Percentiles rank a stretch among this genome's conserved stretches.
These are phyloP conservation scores for Ptilodon capucinus DNA, from an alignment of 2,888 invertebrate species.

Conservation along the genomic window DNA sequence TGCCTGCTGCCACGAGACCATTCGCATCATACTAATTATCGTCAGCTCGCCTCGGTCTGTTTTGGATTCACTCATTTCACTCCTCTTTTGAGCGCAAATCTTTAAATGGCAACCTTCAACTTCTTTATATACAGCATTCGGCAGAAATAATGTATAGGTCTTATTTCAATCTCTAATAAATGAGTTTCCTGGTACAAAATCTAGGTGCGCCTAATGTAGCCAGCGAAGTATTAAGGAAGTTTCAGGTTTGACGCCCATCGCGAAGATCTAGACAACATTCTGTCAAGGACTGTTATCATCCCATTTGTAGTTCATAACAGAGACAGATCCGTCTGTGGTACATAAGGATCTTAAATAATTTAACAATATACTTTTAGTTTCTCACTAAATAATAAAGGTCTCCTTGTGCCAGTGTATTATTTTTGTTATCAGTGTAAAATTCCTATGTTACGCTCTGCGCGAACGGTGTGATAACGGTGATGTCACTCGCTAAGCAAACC, in stretches of 20 bases:
- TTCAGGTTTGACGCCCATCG: too few species aligned
- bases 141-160: too few species aligned
- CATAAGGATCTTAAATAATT: neutral
- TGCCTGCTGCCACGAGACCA: neutral
- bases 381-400: neutral
- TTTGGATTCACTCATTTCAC: neutral
- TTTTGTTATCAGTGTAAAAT: neutral
- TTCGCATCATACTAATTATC: neutral
- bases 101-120: neutral
- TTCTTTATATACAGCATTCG: too few species aligned
- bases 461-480: constrained; percentile 3
- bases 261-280: too few species aligned
- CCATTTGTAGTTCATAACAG: too few species aligned
- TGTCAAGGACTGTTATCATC: too few species aligned
- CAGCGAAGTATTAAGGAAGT: too few species aligned
- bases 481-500: constrained; percentile 11
- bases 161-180: too few species aligned
- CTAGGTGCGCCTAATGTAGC: too few species aligned
- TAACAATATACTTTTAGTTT: neutral
- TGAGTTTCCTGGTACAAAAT: too few species aligned
- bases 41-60: neutral
- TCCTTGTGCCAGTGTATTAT: neutral
- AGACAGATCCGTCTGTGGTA: too few species aligned
- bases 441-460: neutral
- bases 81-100: neutral